phyloP scores from a whole-genome alignment of 2,797 vertebrate species.

The Bufotes viridis region DNA sequence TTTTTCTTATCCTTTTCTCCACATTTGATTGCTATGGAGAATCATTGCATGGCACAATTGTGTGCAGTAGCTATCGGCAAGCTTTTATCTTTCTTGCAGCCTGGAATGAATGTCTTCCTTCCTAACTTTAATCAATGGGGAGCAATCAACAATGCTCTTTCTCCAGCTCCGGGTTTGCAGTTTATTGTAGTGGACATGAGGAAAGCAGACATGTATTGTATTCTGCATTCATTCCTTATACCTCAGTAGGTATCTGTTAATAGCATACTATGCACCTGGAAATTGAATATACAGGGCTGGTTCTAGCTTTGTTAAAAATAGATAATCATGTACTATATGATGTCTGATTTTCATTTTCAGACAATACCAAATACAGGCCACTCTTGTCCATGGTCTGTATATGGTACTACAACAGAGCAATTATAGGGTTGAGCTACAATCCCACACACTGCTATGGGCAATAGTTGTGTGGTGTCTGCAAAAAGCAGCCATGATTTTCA shows the following conservation, averaged over 20 bases:
- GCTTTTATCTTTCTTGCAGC: constrained; percentile 51
- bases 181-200: constrained; percentile 44
- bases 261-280: constrained; percentile 13
- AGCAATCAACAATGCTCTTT: constrained; percentile 50
- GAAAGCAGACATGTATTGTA: constrained; percentile 33
- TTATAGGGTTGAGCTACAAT: too few species aligned
- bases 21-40: constrained; percentile 51
- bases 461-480: too few species aligned
- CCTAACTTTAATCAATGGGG: constrained; percentile 41
- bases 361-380: too few species aligned
- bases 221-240: constrained; percentile 39
- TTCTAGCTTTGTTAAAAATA: too few species aligned
- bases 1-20: constrained; percentile 42
- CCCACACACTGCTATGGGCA: too few species aligned
- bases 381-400: too few species aligned
- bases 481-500: too few species aligned
- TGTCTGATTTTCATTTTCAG: too few species aligned
- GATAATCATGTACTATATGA: too few species aligned
- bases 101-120: constrained; percentile 48
- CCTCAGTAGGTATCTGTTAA: constrained; percentile 34
- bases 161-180: constrained; percentile 34
- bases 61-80: constrained; percentile 49
- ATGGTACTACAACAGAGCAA: too few species aligned
- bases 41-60: constrained; percentile 53
- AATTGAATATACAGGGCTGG: neutral